Conservation (phyloP, 2,888 invertebrate genomes). For the Drosophila putrida region DNA sequence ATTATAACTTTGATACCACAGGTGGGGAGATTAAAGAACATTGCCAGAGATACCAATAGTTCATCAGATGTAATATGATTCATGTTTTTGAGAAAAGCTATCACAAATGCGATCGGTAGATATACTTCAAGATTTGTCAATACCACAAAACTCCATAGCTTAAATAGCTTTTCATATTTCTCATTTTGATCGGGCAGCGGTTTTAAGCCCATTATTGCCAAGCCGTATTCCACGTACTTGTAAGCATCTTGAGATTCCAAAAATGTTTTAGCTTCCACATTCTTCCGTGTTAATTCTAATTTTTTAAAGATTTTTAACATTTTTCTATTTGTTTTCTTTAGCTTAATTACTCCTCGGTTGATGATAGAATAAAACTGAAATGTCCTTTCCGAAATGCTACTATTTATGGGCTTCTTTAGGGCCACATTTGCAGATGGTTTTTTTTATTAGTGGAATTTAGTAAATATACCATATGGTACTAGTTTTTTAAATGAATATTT, state of each 20-base stretch:
- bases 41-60: slow-evolving; percentile 11
- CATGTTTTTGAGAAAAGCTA: slow-evolving; percentile 24
- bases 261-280: neutral
- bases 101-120: slow-evolving; percentile 16
- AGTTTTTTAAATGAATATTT: slow-evolving; percentile 3
- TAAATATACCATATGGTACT: neutral
- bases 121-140: slow-evolving; percentile 6
- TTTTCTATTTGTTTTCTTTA: neutral
- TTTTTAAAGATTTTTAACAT: neutral
- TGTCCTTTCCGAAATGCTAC: neutral
- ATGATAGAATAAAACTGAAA: neutral
- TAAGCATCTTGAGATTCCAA: slow-evolving; percentile 15
- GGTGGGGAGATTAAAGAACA: slow-evolving; percentile 36
- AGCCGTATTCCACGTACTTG: slow-evolving; percentile 27
- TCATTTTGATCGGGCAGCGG: neutral
- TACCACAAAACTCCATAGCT: neutral
- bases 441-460: neutral
- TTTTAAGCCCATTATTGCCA: slow-evolving; percentile 24
- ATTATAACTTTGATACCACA: slow-evolving; percentile 24
- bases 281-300: neutral
- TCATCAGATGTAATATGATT: slow-evolving; percentile 17
- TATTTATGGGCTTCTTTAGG: slow-evolving; percentile 3
- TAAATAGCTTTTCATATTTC: slow-evolving; percentile 2
- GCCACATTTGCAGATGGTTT: neutral
- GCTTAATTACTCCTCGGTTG: neutral